Percentiles rank a stretch among this genome's conserved stretches.
phyloP scores from a whole-genome alignment of 2,113 vertebrate species.

The Dasyornis broadbenti region DNA sequence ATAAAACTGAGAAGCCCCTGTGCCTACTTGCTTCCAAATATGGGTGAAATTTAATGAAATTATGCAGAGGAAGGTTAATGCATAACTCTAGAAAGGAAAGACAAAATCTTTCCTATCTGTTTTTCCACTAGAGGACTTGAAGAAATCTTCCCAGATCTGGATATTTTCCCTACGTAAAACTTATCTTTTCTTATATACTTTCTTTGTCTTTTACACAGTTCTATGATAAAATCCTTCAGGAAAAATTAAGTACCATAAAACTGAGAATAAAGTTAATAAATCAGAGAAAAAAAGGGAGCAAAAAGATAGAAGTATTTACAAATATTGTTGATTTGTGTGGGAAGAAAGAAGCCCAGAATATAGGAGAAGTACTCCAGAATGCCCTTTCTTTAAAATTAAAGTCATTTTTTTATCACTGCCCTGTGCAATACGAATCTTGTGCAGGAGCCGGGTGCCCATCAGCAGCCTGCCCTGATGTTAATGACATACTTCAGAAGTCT shows the following conservation, averaged over 20 bases:
- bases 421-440: background rate
- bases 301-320: background rate
- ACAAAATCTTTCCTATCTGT: background rate
- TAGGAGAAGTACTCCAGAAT: background rate
- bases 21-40: background rate
- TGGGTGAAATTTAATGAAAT: background rate
- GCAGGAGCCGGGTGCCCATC: background rate
- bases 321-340: background rate
- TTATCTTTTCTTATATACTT: background rate
- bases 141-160: background rate
- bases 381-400: background rate
- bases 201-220: background rate
- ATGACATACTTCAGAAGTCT: background rate
- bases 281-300: background rate
- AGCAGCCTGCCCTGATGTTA: background rate
- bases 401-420: background rate
- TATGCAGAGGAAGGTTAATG: background rate
- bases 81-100: background rate
- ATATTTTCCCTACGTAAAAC: background rate
- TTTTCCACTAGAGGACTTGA: background rate
- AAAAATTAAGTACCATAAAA: background rate
- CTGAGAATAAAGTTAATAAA: background rate
- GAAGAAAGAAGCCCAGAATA: background rate
- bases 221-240: background rate
- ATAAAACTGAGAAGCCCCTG: rapidly evolving